A percentile compares a stretch with the other conserved stretches of the same genome.
phyloP scores from a whole-genome alignment of 2,797 vertebrate species.

The Platalea minor region DNA sequence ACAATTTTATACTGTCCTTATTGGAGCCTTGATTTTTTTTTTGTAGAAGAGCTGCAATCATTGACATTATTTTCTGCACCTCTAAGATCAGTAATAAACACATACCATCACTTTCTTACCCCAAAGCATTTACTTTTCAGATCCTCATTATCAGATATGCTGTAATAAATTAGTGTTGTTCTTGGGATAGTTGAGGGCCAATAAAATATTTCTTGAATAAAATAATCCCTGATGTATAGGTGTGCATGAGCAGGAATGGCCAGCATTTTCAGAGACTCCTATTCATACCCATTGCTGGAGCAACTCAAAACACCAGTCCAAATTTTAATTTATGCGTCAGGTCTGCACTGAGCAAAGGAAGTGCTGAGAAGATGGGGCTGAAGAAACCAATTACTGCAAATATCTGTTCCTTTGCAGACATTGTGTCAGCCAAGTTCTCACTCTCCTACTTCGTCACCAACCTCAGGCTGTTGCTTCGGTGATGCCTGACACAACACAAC shows the following conservation, averaged over 20 bases:
- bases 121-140: not conserved
- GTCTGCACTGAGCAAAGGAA: not conserved
- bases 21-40: not conserved
- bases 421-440: not conserved
- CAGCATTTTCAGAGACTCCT: not conserved
- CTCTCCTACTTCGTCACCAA: not conserved
- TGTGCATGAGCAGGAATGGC: accelerated
- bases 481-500: not conserved
- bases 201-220: not conserved
- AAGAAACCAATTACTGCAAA: not conserved
- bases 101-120: not conserved
- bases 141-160: not conserved
- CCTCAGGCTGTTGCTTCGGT: not conserved
- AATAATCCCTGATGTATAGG: not conserved
- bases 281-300: not conserved
- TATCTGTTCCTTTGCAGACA: not conserved
- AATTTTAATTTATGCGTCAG: not conserved
- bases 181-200: not conserved
- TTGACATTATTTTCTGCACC: not conserved
- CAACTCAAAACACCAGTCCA: not conserved
- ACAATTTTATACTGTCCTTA: not conserved
- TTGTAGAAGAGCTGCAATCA: not conserved
- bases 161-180: not conserved
- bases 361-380: not conserved
- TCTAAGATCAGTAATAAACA: not conserved